Evolutionary conservation across 2,888 invertebrate genomes (phyloP), one percentile per base, ranked within the genome.

Genomic region (Ichneumon xanthorius): DNA sequence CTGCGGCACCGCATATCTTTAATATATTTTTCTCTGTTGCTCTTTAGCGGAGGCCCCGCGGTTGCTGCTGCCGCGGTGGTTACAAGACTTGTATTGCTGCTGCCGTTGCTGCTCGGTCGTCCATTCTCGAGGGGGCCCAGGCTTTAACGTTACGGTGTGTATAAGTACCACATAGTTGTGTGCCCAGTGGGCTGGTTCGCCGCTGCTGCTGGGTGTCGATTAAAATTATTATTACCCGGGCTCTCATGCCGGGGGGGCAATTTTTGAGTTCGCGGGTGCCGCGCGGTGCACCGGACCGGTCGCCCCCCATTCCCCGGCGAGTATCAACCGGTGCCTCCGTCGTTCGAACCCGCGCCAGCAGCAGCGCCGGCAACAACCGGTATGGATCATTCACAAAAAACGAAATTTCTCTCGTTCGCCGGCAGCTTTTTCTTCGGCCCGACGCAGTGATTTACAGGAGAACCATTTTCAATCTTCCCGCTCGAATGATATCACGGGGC

Each of bases 171-270:
- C 75, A 82, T 67, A 81, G 84, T 73, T 73, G 80, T 87, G 88
- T 88, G 89, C 87, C 86, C 88, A 76, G 89, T 88, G 89, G 87
- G 88, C 88, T 87, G 88, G 86, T 75, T 61, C 73, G 65, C 37
- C 53, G 48, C 33, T 30, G 65, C 37, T 33, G 65, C 63, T 86
- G 86, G 89, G 91, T 91, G 90, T 90, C 89, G 90, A 92, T 92
- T 90, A 91, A 92, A 91, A 92, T 91, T 88, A 90, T 91, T 90
- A 91, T 89, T 89, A 89, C 90, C 89, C 88, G 88, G 48, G 58
- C 58, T 22, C 30, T 75, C 61, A 19, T 30, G 75, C 90, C 88
- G 88, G 87, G 85, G 86, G 87, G 87, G 87, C 86, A 88, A 89
- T 90, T 91, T 91, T 91, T 89, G 87, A 89, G 84, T 88, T 71